A percentile compares a stretch with the other conserved stretches of the same genome.
These are phyloP conservation scores for Distichodus sexfasciatus DNA, from an alignment of 2,797 vertebrate genomes.

Conservation along the genomic window DNA sequence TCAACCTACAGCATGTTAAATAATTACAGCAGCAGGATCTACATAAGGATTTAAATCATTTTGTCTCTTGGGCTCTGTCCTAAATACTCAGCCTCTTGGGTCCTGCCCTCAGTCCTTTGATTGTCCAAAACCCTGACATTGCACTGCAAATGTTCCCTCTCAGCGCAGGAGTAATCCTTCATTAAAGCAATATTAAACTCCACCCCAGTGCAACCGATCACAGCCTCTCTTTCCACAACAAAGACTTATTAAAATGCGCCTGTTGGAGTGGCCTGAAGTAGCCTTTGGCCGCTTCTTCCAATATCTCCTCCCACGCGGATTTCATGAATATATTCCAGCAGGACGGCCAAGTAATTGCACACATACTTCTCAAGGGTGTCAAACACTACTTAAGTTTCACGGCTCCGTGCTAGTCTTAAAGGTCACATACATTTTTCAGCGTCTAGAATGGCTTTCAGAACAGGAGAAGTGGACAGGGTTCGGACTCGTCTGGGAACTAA, in stretches of 20 bases:
- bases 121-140: background rate
- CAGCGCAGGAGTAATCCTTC: background rate
- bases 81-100: background rate
- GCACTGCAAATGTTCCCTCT: background rate
- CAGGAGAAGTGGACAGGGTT: background rate
- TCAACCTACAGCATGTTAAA: background rate
- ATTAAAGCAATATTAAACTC: constrained; percentile 15
- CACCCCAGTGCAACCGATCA: background rate
- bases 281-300: background rate
- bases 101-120: too few relatives aligned
- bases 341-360: background rate
- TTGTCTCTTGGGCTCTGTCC: background rate
- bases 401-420: background rate
- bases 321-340: constrained; percentile 30
- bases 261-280: constrained; percentile 13
- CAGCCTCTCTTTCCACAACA: constrained; percentile 10
- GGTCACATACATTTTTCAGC: constrained; percentile 6
- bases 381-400: background rate
- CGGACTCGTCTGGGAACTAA: background rate
- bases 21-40: too few relatives aligned
- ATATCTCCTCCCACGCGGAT: background rate
- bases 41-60: too few relatives aligned
- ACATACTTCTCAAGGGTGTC: constrained; percentile 17
- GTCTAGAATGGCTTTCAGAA: background rate
- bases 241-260: constrained; percentile 18